phyloP scores from a whole-genome alignment of 2,113 vertebrate genomes.

The Centropristis striata region DNA sequence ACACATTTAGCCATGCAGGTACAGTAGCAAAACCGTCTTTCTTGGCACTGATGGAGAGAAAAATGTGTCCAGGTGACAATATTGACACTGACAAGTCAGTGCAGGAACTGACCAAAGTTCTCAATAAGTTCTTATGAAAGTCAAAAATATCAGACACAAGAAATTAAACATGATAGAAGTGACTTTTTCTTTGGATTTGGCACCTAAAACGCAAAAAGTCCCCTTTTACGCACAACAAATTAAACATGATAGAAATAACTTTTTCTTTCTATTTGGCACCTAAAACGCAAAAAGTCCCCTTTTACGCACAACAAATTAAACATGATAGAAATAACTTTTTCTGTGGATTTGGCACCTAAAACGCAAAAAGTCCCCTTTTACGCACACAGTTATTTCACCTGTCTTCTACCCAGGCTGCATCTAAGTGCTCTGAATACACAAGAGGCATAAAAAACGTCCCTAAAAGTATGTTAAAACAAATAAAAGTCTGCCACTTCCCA shows the following conservation, averaged over 20 bases:
- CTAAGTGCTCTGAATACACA: background rate
- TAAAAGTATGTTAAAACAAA: background rate
- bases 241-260: background rate
- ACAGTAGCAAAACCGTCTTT: constrained; percentile 13
- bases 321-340: background rate
- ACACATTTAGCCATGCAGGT: constrained; percentile 53
- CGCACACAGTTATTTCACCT: background rate
- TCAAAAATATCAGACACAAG: too few species aligned
- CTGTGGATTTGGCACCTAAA: background rate
- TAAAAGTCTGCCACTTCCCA: background rate
- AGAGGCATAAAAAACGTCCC: background rate
- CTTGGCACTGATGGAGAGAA: constrained; percentile 29
- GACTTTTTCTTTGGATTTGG: too few species aligned
- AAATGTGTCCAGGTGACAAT: constrained; percentile 16
- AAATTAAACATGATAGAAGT: background rate
- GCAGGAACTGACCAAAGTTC: background rate
- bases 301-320: background rate
- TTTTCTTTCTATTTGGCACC: too few species aligned
- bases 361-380: constrained; percentile 14
- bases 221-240: too few species aligned
- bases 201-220: too few species aligned
- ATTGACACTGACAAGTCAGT: background rate
- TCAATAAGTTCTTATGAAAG: background rate
- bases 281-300: too few species aligned
- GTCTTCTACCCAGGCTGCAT: background rate